These are phyloP conservation scores for Thomomys bottae DNA, from an alignment of 2,113 vertebrate species.

Conservation along the genomic window DNA sequence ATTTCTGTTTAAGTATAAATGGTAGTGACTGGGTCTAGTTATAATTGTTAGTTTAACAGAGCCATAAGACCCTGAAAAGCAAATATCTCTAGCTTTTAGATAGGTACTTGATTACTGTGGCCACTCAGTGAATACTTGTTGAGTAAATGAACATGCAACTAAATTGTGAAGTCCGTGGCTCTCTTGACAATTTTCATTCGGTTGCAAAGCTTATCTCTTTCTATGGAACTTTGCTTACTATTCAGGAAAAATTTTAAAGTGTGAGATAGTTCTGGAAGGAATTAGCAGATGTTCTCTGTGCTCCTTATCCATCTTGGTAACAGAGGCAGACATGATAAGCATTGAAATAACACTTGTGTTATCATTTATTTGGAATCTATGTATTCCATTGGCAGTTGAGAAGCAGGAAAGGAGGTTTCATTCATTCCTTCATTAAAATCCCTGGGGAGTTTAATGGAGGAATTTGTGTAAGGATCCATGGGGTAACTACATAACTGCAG, in stretches of 20 bases:
- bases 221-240: not conserved
- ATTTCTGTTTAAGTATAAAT: not conserved
- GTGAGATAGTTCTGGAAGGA: not conserved
- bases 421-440: not conserved
- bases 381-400: not conserved
- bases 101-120: not conserved
- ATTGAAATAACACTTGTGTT: not conserved
- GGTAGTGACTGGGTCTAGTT: not conserved
- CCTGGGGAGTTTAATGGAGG: not conserved
- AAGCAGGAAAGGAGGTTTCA: not conserved
- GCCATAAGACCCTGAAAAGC: not conserved
- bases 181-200: not conserved
- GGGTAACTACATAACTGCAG: not conserved
- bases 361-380: not conserved
- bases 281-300: not conserved
- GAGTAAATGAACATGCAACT: not conserved
- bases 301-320: not conserved
- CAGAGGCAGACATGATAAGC: not conserved
- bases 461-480: not conserved
- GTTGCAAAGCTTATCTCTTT: not conserved
- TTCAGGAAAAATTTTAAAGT: not conserved
- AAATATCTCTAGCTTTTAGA: not conserved
- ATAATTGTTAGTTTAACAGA: not conserved
- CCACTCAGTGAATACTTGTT: not conserved
- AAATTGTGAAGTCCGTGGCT: not conserved